phyloP scores from a whole-genome alignment of 1,140 invertebrate genomes.

The Drosophila equinoxialis region DNA sequence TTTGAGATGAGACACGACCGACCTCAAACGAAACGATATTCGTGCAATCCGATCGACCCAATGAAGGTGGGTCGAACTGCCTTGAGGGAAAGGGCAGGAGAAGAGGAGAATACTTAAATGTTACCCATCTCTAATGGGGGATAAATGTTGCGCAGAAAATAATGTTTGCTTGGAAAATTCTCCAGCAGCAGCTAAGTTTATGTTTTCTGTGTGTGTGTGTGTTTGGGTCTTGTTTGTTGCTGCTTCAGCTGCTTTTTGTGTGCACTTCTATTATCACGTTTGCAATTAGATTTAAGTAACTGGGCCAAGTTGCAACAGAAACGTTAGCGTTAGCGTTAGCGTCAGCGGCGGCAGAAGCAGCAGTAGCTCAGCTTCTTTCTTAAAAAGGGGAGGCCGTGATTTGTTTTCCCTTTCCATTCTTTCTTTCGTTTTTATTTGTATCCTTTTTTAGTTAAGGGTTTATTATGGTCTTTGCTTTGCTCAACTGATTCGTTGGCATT shows the following conservation, averaged over 20 bases:
- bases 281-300: slow-evolving; percentile 76
- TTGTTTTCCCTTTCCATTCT: not conserved
- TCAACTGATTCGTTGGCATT: slow-evolving; percentile 64
- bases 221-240: slow-evolving; percentile 20
- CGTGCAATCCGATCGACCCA: too few relatives aligned
- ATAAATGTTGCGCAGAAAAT: slow-evolving; percentile 45
- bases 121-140: too few relatives aligned
- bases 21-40: not conserved
- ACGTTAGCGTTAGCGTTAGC: not conserved
- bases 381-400: slow-evolving; percentile 50
- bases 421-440: not conserved
- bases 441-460: slow-evolving; percentile 52
- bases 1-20: slow-evolving; percentile 23
- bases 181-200: slow-evolving; percentile 34
- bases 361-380: slow-evolving; percentile 42
- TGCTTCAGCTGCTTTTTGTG: slow-evolving; percentile 35
- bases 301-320: slow-evolving; percentile 64
- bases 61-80: too few relatives aligned
- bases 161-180: slow-evolving; percentile 55
- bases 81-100: too few relatives aligned
- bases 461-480: slow-evolving; percentile 78
- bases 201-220: slow-evolving; percentile 33
- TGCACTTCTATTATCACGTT: slow-evolving; percentile 72
- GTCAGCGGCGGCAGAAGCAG: not conserved
- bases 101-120: too few relatives aligned